phyloP scores from a whole-genome alignment of 37 sponge, comb jelly and placozoan genomes.

The Chondrilla cf. caribensis region DNA sequence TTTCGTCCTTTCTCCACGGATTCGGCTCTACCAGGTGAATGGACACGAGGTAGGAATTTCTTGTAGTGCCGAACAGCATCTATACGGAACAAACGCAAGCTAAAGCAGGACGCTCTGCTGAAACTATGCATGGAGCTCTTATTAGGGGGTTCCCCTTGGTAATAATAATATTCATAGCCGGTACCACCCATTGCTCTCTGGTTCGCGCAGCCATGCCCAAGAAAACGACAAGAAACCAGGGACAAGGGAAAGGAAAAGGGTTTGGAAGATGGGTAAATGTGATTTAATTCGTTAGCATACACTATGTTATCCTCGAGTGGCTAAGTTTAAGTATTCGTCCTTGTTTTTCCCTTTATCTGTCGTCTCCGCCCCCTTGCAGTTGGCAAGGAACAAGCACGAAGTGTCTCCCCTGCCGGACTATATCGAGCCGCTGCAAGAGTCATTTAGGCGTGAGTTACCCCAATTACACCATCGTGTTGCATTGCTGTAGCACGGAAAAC shows the following conservation, averaged over 20 bases:
- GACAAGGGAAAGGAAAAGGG: background rate
- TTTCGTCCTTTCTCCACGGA: background rate
- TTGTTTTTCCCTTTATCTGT: too few relatives aligned
- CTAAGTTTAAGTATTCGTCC: too few relatives aligned
- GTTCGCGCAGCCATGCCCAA: too few relatives aligned
- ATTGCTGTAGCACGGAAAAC: too few relatives aligned
- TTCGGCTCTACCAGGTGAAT: background rate
- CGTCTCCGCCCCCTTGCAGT: conserved; percentile 2
- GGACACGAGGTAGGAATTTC: background rate
- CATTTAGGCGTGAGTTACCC: conserved; percentile 1
- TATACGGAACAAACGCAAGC: background rate
- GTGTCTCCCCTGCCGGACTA: background rate
- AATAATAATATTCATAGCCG: too few relatives aligned
- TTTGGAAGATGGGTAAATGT: background rate
- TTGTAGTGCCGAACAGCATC: background rate
- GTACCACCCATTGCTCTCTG: too few relatives aligned
- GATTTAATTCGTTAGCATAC: background rate
- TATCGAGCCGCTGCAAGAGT: conserved; percentile 8
- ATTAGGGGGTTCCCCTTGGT: background rate
- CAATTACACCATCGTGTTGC: background rate
- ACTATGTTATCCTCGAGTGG: background rate
- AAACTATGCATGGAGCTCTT: too few relatives aligned
- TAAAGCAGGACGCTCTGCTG: too few relatives aligned
- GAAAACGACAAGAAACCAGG: background rate
- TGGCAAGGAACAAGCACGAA: conserved; percentile 11